A percentile compares a stretch with the other conserved stretches of the same genome.
Evolutionary conservation across 2,888 invertebrate species (phyloP).

Genomic region (Acheta domesticus): DNA sequence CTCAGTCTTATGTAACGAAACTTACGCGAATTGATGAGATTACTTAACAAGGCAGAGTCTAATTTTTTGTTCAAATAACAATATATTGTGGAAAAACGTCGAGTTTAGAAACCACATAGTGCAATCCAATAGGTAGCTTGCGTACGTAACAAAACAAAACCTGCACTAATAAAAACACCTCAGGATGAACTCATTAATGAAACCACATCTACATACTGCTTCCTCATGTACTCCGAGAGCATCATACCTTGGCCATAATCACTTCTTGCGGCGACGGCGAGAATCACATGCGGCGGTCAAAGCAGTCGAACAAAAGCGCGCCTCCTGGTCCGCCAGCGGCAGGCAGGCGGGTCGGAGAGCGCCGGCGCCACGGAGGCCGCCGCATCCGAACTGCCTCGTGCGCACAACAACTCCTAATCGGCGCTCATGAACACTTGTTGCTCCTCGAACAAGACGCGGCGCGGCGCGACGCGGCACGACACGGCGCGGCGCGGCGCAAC

Average conservation of each 20-base stretch:
- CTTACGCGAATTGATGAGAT: no score
- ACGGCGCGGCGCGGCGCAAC: background rate
- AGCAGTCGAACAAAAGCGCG: background rate
- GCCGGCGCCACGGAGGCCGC: background rate
- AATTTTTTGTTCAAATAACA: no score
- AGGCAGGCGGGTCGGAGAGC: background rate
- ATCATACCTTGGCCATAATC: background rate
- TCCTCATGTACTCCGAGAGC: no score
- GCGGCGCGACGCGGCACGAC: background rate
- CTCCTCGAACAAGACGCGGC: background rate
- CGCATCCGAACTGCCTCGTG: background rate
- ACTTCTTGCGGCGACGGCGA: background rate
- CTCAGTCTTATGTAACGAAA: no score
- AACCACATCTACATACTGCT: no score
- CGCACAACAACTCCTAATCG: background rate
- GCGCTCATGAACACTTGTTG: background rate
- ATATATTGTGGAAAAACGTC: no score
- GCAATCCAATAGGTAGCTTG: no score
- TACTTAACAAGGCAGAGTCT: no score
- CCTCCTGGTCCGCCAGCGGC: background rate
- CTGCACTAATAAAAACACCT: no score
- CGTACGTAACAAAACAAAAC: no score
- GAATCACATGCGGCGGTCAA: background rate
- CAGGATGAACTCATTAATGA: no score
- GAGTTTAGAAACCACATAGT: no score